phyloP scores from a whole-genome alignment of 2,113 vertebrate genomes.

The Halichoerus grypus region DNA sequence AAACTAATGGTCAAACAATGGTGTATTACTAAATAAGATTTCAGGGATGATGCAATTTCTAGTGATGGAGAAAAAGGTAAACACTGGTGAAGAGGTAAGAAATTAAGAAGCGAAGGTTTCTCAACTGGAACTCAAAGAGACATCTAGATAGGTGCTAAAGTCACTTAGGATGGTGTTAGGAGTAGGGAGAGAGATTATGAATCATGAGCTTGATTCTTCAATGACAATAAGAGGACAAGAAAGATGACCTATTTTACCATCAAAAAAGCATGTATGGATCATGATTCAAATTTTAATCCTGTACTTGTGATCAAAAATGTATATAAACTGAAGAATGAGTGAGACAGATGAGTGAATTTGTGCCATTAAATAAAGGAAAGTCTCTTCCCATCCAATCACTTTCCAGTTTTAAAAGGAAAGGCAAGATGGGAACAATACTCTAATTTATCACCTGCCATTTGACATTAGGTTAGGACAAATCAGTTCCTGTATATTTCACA shows the following conservation, averaged over 20 bases:
- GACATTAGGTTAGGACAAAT: slow-evolving; percentile 38
- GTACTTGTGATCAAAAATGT: slow-evolving; percentile 41
- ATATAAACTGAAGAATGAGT: background rate
- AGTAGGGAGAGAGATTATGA: background rate
- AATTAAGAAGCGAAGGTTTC: background rate
- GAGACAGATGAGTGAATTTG: slow-evolving; percentile 25
- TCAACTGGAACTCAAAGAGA: background rate
- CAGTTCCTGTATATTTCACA: background rate
- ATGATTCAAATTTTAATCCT: slow-evolving; percentile 55
- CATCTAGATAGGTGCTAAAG: background rate
- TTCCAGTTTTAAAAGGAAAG: slow-evolving; percentile 47
- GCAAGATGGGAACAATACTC: slow-evolving; percentile 30
- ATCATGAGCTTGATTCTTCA: background rate
- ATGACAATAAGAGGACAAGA: background rate
- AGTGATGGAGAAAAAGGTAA: background rate
- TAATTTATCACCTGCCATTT: slow-evolving; percentile 57
- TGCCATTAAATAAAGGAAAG: slow-evolving; percentile 57
- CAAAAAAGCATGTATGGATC: background rate
- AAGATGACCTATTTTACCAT: slow-evolving; percentile 22
- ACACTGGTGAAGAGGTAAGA: background rate
- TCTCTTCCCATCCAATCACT: slow-evolving; percentile 35
- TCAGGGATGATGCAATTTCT: background rate
- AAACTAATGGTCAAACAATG: background rate
- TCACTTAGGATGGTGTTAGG: background rate
- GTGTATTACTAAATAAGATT: background rate